Evolutionary conservation across 2,113 vertebrate genomes (phyloP).

Genomic region (Alexandromys fortis): DNA sequence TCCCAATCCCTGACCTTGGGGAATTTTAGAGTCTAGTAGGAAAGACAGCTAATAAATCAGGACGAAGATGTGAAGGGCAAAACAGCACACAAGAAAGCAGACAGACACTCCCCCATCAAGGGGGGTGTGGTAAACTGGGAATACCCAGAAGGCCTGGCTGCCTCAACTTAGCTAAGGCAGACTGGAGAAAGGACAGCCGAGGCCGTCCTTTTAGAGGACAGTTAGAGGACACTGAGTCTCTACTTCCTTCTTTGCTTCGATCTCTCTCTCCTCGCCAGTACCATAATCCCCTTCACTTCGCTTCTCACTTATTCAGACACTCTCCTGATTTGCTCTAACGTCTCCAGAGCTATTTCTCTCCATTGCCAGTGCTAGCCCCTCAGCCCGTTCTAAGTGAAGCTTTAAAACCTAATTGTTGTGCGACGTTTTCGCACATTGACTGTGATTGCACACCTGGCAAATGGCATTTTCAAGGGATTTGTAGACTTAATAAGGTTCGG

Average conservation of each 20-base stretch:
- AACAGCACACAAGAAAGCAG: neutral
- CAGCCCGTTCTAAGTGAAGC: slow-evolving; percentile 10
- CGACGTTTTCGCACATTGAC: slow-evolving; percentile 9
- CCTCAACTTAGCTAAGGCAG: neutral
- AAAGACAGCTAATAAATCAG: neutral
- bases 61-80: neutral
- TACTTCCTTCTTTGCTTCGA: neutral
- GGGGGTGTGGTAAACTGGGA: neutral
- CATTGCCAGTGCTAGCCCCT: slow-evolving; percentile 10
- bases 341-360: slow-evolving; percentile 34
- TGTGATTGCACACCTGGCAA: slow-evolving; percentile 53
- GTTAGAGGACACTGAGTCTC: too few species aligned
- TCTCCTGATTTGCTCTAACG: slow-evolving; percentile 11
- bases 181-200: too few species aligned
- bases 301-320: neutral
- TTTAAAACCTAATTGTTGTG: slow-evolving; percentile 55
- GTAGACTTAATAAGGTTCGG: neutral
- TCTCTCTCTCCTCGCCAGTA: neutral
- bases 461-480: slow-evolving; percentile 59
- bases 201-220: too few species aligned
- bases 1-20: neutral
- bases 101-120: neutral
- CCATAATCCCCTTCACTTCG: slow-evolving; percentile 8
- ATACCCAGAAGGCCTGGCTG: neutral
- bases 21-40: neutral